Conservation (phyloP, 1,140 invertebrate genomes). For the Monomorium pharaonis region DNA sequence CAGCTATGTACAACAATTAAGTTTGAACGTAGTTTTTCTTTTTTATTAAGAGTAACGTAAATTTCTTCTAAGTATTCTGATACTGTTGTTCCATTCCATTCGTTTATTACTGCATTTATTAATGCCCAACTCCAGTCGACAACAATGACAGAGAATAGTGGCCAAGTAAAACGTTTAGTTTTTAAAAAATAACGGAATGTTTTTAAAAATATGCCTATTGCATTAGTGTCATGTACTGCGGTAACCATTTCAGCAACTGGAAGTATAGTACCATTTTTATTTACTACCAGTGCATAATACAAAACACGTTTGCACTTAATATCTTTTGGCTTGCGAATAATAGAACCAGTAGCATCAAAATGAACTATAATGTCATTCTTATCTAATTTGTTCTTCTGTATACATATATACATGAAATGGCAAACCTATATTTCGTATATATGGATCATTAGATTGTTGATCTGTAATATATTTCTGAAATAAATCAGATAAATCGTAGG, state of each 20-base stretch:
- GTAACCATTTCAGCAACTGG: constrained; percentile 18
- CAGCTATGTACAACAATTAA: too few relatives aligned
- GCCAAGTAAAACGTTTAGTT: neutral
- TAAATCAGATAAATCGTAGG: neutral
- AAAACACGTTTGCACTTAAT: constrained; percentile 7
- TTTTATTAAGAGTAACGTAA: neutral
- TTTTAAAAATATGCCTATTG: constrained; percentile 8
- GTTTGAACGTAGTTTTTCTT: neutral
- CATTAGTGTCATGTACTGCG: neutral
- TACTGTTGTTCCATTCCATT: neutral
- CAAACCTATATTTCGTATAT: constrained; percentile 8
- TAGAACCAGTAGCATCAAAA: constrained; percentile 13
- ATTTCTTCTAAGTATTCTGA: constrained; percentile 1
- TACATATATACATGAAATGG: constrained; percentile 2
- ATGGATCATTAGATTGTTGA: neutral
- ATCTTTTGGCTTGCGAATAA: constrained; percentile 10
- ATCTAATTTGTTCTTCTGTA: neutral
- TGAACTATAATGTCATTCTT: constrained; percentile 7
- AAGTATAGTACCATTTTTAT: neutral
- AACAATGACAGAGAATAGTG: neutral
- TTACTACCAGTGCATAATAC: constrained; percentile 12
- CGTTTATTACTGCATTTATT: neutral
- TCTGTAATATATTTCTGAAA: constrained; percentile 16
- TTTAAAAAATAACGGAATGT: neutral
- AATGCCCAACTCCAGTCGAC: constrained; percentile 5